Evolutionary conservation across 2,113 vertebrate genomes (phyloP).

Genomic region (Pomatostomus ruficeps): DNA sequence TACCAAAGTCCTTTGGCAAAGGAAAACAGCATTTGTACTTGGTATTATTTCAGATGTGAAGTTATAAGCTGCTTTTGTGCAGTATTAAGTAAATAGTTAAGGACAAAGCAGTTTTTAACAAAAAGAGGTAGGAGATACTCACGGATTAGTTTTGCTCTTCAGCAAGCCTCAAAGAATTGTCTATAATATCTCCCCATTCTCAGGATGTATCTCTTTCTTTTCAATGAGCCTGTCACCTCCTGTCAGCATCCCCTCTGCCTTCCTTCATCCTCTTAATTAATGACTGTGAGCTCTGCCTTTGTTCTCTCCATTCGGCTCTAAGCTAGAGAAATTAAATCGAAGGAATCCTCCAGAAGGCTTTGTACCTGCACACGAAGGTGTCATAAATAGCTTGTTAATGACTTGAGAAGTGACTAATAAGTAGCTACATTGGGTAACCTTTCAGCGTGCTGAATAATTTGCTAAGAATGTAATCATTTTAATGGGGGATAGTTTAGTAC

Average conservation of each 20-base stretch:
- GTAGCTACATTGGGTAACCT: constrained; percentile 40
- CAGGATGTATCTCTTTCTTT: constrained; percentile 34
- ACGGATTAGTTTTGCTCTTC: constrained; percentile 1
- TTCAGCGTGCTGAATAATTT: constrained; percentile 3
- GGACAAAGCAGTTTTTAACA: constrained; percentile 23
- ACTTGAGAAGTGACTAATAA: constrained; percentile 27
- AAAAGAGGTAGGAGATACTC: background rate
- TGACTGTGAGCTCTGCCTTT: constrained; percentile 8
- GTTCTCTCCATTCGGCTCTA: constrained; percentile 21
- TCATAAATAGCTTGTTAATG: constrained; percentile 36
- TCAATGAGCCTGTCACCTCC: constrained; percentile 26
- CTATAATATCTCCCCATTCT: constrained; percentile 7
- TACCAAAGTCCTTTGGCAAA: constrained; percentile 11
- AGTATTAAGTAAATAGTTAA: constrained; percentile 21
- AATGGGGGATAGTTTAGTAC: background rate
- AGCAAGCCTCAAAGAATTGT: constrained; percentile 20
- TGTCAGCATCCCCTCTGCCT: constrained; percentile 46
- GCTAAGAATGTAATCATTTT: background rate
- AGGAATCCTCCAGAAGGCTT: constrained; percentile 41
- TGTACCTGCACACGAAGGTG: constrained; percentile 37
- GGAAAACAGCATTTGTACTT: background rate
- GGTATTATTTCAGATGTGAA: constrained; percentile 6
- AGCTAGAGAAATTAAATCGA: constrained; percentile 33
- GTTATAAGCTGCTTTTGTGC: constrained; percentile 21
- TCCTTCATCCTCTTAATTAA: constrained; percentile 60